These are phyloP conservation scores for Sebastes nivosus DNA, from an alignment of 2,797 vertebrate species.

Conservation along the genomic window DNA sequence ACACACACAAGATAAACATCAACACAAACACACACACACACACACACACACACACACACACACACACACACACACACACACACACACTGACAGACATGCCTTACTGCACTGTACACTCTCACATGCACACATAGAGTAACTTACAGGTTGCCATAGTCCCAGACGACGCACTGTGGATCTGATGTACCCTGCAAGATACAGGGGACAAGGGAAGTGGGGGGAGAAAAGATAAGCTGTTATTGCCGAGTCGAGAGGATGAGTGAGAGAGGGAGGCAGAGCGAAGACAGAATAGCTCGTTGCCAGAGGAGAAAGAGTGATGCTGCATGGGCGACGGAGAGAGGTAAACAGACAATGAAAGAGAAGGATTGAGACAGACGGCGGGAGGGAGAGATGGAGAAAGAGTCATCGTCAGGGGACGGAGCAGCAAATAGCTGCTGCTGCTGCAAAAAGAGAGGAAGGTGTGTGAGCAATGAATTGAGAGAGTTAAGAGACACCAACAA, in stretches of 20 bases:
- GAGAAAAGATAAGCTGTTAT: constrained; percentile 67
- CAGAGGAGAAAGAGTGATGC: constrained; percentile 71
- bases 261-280: constrained; percentile 26
- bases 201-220: not conserved
- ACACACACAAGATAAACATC: constrained; percentile 42
- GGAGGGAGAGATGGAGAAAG: constrained; percentile 45
- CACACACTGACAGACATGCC: not conserved
- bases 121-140: constrained; percentile 70
- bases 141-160: constrained; percentile 95
- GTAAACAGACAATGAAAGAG: constrained; percentile 76
- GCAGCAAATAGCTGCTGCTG: constrained; percentile 46
- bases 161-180: constrained; percentile 93
- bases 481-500: constrained; percentile 27
- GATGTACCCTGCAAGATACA: constrained; percentile 89
- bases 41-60: not conserved
- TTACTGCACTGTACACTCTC: constrained; percentile 8
- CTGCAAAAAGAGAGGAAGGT: constrained; percentile 30
- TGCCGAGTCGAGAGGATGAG: constrained; percentile 60
- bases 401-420: constrained; percentile 61
- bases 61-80: not conserved
- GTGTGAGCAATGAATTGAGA: constrained; percentile 34
- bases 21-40: not conserved
- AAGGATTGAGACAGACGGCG: constrained; percentile 58
- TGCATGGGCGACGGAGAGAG: constrained; percentile 64
- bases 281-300: constrained; percentile 58